Conservation (phyloP, 2,888 invertebrate species). For the Tethea ocularis region DNA sequence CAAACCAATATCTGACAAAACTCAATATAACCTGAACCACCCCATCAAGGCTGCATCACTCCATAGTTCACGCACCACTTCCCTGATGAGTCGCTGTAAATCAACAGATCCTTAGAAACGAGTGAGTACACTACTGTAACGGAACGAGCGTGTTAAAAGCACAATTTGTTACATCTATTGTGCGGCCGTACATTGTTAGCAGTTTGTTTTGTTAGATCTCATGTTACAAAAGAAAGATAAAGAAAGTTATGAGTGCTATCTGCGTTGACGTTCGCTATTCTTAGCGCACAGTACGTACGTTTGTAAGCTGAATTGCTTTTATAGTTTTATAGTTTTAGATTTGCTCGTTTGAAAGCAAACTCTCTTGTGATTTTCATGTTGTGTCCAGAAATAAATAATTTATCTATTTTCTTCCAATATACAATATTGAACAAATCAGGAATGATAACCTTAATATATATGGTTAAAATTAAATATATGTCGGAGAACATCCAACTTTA, state of each 20-base stretch:
- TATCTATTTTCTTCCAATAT: too few relatives aligned
- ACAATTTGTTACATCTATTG: slow-evolving; percentile 41
- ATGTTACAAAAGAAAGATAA: not conserved
- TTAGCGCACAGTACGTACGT: not conserved
- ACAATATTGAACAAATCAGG: too few relatives aligned
- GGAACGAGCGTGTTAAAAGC: slow-evolving; percentile 40
- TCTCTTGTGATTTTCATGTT: not conserved
- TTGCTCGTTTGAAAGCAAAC: not conserved
- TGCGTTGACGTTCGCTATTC: not conserved
- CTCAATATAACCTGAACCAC: not conserved
- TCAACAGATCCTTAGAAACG: slow-evolving; percentile 17
- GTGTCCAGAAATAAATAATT: too few relatives aligned
- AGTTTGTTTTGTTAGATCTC: slow-evolving; percentile 16
- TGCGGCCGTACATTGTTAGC: slow-evolving; percentile 24
- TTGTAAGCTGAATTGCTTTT: not conserved
- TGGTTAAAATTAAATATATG: too few relatives aligned
- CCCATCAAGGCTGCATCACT: slow-evolving; percentile 17
- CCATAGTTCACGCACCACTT: slow-evolving; percentile 27
- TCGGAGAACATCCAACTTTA: too few relatives aligned
- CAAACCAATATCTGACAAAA: not conserved
- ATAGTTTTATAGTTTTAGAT: not conserved
- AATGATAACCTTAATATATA: too few relatives aligned
- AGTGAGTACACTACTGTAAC: slow-evolving; percentile 17
- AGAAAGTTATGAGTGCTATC: slow-evolving; percentile 5
- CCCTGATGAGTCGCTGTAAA: slow-evolving; percentile 33